phyloP scores from a whole-genome alignment of 1,140 invertebrate genomes.

The Contarinia nasturtii region DNA sequence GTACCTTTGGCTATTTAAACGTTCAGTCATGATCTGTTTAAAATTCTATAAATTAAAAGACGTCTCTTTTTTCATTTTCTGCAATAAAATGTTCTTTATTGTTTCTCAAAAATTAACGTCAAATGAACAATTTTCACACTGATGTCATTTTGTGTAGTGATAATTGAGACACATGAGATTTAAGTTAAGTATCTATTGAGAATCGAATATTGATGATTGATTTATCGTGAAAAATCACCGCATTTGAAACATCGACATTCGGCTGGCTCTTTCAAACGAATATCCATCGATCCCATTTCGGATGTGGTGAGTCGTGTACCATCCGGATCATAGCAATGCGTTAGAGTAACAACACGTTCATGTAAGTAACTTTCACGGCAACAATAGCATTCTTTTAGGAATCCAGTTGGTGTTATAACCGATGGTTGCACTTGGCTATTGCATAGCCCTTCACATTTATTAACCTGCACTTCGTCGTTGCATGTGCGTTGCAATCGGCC shows the following conservation, averaged over 20 bases:
- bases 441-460: conserved; percentile 79
- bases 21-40: too few relatives aligned
- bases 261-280: conserved; percentile 63
- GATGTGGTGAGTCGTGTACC: conserved; percentile 44
- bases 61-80: too few relatives aligned
- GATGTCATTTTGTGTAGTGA: too few relatives aligned
- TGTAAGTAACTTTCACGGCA: conserved; percentile 70
- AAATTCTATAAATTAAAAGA: too few relatives aligned
- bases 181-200: too few relatives aligned
- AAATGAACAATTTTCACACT: too few relatives aligned
- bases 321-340: conserved; percentile 73
- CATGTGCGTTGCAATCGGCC: conserved; percentile 64
- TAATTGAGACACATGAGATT: too few relatives aligned
- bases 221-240: conserved; percentile 44
- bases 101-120: too few relatives aligned
- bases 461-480: conserved; percentile 66
- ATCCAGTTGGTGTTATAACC: conserved; percentile 67
- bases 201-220: too few relatives aligned
- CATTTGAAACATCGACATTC: conserved; percentile 83
- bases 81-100: too few relatives aligned
- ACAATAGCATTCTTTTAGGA: conserved; percentile 82
- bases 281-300: conserved; percentile 46
- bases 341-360: conserved; percentile 56
- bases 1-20: too few relatives aligned
- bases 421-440: conserved; percentile 79